Conservation (phyloP, 2,888 invertebrate genomes). For the Drosophila melanosoma region DNA sequence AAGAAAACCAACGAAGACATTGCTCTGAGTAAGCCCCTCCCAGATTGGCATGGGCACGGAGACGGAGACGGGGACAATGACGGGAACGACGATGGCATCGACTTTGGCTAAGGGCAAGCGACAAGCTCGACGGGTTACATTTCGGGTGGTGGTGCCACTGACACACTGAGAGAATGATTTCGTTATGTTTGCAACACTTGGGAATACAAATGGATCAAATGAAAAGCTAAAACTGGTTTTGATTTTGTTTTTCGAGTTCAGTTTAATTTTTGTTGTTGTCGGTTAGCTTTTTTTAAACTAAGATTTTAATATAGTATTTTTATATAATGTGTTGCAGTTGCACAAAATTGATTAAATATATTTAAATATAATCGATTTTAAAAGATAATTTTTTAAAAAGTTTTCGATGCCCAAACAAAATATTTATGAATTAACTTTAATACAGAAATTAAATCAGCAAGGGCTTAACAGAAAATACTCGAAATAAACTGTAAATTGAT, state of each 20-base stretch:
- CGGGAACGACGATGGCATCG: constrained; percentile 51
- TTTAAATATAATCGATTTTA: neutral
- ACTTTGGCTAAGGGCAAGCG: constrained; percentile 79
- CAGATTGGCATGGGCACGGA: constrained; percentile 17
- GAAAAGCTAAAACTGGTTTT: neutral
- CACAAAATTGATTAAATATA: neutral
- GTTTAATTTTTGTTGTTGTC: constrained; percentile 2
- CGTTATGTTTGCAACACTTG: neutral
- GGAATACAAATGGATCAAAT: neutral
- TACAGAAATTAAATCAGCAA: neutral
- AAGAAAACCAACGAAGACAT: constrained; percentile 78
- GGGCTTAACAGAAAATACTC: neutral
- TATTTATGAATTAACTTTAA: neutral
- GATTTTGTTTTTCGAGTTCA: constrained; percentile 2
- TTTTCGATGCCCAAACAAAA: neutral
- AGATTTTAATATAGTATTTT: neutral
- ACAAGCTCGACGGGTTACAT: constrained; percentile 69
- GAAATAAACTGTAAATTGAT: neutral
- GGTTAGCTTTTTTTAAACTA: neutral
- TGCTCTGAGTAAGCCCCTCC: constrained; percentile 32
- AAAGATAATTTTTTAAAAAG: neutral
- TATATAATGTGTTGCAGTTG: neutral
- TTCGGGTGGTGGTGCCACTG: constrained; percentile 36
- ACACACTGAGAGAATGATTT: constrained; percentile 48
- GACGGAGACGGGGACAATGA: constrained; percentile 29